phyloP scores from a whole-genome alignment of 2,888 invertebrate genomes.

The Crepidodera aurea region DNA sequence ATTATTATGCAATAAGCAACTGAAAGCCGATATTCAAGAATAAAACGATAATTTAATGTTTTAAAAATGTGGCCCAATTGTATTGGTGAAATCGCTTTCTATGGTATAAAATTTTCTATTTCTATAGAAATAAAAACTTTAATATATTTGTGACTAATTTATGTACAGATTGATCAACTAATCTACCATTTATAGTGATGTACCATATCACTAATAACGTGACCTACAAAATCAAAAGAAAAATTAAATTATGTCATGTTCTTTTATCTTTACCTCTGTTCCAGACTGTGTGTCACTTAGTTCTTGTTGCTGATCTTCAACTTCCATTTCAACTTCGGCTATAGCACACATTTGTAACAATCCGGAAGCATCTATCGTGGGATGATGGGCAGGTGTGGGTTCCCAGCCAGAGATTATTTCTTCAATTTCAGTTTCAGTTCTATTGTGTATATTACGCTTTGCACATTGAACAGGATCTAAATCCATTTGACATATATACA shows the following conservation, averaged over 20 bases:
- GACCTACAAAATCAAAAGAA: constrained; percentile 27
- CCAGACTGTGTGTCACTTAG: constrained; percentile 47
- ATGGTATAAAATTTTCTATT: no score
- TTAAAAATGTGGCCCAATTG: no score
- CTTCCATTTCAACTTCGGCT: constrained; percentile 85
- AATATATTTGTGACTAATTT: no score
- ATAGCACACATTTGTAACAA: constrained; percentile 85
- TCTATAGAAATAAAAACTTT: no score
- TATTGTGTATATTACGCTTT: constrained; percentile 85
- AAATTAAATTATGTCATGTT: constrained; percentile 14
- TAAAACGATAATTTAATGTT: no score
- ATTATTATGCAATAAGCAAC: no score
- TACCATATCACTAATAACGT: constrained; percentile 4
- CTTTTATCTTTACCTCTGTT: constrained; percentile 52
- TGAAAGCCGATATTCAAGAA: no score
- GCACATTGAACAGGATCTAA: constrained; percentile 79
- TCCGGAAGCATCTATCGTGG: constrained; percentile 81
- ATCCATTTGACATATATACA: constrained; percentile 89
- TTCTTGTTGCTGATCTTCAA: constrained; percentile 62
- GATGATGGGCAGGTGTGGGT: constrained; percentile 81
- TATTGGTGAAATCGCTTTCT: no score
- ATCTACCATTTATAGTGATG: constrained; percentile 1
- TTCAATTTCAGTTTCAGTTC: constrained; percentile 80
- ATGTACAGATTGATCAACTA: constrained; percentile 12
- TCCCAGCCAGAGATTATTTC: constrained; percentile 77